Evolutionary conservation across 2,888 invertebrate species (phyloP).

Genomic region (Sphaeridia pumilis): DNA sequence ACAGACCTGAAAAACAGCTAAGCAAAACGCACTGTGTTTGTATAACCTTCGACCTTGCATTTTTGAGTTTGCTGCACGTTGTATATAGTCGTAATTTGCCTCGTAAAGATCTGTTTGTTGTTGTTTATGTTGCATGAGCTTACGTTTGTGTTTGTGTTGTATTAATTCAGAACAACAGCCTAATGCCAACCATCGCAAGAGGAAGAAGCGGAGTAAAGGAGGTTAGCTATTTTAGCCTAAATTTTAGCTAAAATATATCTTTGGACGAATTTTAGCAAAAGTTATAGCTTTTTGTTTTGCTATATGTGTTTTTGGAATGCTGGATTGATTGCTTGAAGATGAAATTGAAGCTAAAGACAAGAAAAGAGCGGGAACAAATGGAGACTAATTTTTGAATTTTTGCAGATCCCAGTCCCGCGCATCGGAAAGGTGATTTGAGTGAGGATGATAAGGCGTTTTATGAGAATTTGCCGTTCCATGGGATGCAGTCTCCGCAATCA

Average conservation of each 20-base stretch:
- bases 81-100: too few species aligned
- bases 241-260: too few species aligned
- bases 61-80: not conserved
- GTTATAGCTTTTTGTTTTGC: not conserved
- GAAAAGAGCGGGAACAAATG: not conserved
- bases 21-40: not conserved
- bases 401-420: conserved; percentile 36
- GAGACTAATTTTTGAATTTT: not conserved
- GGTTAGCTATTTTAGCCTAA: conserved; percentile 42
- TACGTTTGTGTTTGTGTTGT: conserved; percentile 49
- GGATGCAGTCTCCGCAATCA: conserved; percentile 82
- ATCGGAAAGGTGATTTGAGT: conserved; percentile 42
- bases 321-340: not conserved
- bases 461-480: conserved; percentile 91
- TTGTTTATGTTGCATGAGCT: conserved; percentile 37
- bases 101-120: not conserved
- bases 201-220: conserved; percentile 63
- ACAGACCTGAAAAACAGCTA: too few species aligned
- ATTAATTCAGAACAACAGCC: conserved; percentile 51
- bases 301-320: not conserved
- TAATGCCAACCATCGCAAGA: conserved; percentile 47
- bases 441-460: conserved; percentile 74
- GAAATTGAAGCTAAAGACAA: not conserved
- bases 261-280: not conserved
- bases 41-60: not conserved